Evolutionary conservation across 2,888 invertebrate species (phyloP).

Genomic region (Tachina fera): DNA sequence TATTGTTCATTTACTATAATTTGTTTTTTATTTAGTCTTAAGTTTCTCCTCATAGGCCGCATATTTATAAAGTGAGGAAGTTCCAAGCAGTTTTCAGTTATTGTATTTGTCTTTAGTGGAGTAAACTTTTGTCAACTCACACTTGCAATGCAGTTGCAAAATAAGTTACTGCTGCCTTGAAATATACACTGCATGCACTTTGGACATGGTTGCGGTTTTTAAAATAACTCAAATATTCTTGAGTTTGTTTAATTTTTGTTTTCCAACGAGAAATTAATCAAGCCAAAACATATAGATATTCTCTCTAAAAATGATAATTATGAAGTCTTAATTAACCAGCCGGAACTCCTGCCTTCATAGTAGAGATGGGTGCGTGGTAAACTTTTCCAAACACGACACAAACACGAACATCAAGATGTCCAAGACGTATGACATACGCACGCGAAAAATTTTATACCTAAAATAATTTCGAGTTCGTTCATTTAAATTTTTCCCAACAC

Average conservation of each 20-base stretch:
- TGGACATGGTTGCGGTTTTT: background rate
- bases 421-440: too few relatives aligned
- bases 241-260: background rate
- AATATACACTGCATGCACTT: background rate
- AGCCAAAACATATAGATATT: too few relatives aligned
- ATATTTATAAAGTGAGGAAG: conserved; percentile 24
- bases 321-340: too few relatives aligned
- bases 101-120: conserved; percentile 44
- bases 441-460: too few relatives aligned
- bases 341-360: too few relatives aligned
- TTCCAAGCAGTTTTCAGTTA: conserved; percentile 12
- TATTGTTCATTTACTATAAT: conserved; percentile 45
- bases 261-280: too few relatives aligned
- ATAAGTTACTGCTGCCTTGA: conserved; percentile 12
- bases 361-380: too few relatives aligned
- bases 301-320: too few relatives aligned
- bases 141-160: conserved; percentile 52
- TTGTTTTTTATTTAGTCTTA: conserved; percentile 23
- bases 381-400: too few relatives aligned
- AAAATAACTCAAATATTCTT: background rate
- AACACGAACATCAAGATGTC: too few relatives aligned
- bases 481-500: too few relatives aligned
- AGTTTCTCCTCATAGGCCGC: conserved; percentile 30
- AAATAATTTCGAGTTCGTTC: too few relatives aligned
- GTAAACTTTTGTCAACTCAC: conserved; percentile 58